Evolutionary conservation across 2,113 vertebrate genomes (phyloP), one percentile per base, ranked within the genome.

Genomic region (Marmota monax): DNA sequence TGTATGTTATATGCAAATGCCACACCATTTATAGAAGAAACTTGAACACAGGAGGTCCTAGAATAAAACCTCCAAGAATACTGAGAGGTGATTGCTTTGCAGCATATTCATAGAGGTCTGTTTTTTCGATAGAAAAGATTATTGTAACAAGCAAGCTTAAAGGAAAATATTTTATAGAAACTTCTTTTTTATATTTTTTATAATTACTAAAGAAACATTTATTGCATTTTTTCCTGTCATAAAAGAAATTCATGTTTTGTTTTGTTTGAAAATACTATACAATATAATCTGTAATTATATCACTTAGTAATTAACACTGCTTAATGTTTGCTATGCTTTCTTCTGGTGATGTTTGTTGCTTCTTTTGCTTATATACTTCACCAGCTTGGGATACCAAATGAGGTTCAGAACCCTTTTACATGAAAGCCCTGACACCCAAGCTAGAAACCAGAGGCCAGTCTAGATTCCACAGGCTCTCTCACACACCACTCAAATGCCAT

Each of bases 181-280:
- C 5, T 87, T 84, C 37, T 29, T 90, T 94, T 95, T 72, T 76
- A 93, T 69, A 95, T 69, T 0, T 2, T 6, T 65, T 85, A 23
- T 0, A 79, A 42, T 51, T 67, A 32, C 77, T 51, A 42, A n/a
- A 51, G 22, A 16, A 88, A 48, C 2, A 90, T 17, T 74, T 78
- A 63, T n/a, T 70, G 2, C 17, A 65, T 29, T 84, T 79, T 45
- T 67, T 27, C 25, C 58, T 90, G 0, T 72, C 45, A 27, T 82
- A 65, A 93, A 85, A 80, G 4, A 85, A 82, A 78, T 77, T 96
- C 6, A 70, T 39, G 17, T 56, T 56, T n/a, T 42, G 72, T 93
- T 45, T 25, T 79, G 84, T 69, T 90, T 92, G 2, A 88, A 80
- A 91, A 42, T 72, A 80, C 11, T 58, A 4, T 61, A 70, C 2